These are phyloP conservation scores for Heteropelma amictum DNA, from an alignment of 2,888 invertebrate genomes.

Conservation along the genomic window DNA sequence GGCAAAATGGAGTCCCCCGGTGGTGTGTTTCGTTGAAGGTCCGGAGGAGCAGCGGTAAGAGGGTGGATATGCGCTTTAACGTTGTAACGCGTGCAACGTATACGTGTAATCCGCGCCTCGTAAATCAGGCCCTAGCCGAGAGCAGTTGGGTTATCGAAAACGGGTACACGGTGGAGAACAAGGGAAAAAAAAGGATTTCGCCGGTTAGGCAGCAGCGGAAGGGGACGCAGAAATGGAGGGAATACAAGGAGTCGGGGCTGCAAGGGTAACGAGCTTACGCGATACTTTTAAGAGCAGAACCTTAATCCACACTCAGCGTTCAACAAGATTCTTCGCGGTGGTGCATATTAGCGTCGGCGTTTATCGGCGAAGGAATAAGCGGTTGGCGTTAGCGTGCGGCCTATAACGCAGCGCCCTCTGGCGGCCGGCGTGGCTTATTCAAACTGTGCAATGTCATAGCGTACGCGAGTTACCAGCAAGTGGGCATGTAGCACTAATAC, in stretches of 20 bases:
- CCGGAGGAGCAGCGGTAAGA: not conserved
- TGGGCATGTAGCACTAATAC: conserved; percentile 4
- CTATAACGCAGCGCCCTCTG: not conserved
- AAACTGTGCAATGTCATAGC: not conserved
- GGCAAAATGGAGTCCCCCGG: not conserved
- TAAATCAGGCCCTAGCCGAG: conserved; percentile 63
- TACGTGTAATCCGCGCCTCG: conserved; percentile 68
- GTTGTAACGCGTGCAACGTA: conserved; percentile 50
- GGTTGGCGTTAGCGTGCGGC: not conserved
- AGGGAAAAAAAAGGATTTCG: conserved; percentile 6
- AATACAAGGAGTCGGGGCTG: conserved; percentile 17
- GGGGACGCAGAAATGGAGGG: not conserved
- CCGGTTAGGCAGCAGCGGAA: not conserved
- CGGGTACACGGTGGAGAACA: not conserved
- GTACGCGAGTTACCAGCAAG: not conserved
- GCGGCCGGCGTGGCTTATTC: not conserved
- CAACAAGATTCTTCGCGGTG: conserved; percentile 56
- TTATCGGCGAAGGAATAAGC: not conserved
- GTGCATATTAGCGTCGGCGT: not conserved
- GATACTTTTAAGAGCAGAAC: conserved; percentile 70
- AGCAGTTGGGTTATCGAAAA: conserved; percentile 17
- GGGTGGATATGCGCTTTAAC: conserved; percentile 23
- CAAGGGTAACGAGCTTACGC: conserved; percentile 67
- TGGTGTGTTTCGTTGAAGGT: conserved; percentile 8
- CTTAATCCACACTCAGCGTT: conserved; percentile 69